Base-by-base conservation (phyloP, 2,888 invertebrate species). In the Neoitamus cyanurus region DNA sequence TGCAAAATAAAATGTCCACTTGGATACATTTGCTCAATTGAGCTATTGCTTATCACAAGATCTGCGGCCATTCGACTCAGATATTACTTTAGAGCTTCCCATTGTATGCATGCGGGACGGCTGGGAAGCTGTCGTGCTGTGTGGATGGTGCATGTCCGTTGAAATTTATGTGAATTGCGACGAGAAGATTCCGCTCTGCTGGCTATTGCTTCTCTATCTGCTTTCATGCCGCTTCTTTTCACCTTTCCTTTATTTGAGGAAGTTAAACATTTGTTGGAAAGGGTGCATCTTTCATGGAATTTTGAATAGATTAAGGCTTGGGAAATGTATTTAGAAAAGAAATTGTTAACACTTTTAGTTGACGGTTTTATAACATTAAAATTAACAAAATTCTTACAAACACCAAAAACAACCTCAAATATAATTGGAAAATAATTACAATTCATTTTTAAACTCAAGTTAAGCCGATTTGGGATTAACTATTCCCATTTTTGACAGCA, bases 1-100 rank as follows among this genome's bases (percentile, higher is more conserved):
- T 83, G 83, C 72, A 83, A 83, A 46, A 42, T 37, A 34, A 83
- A 83, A 83, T 69, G 20, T 69, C 82, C 69, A 82, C 25, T 31
- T 58, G 31, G 78, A 78, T 78, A 31, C 78, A 48, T 31, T 31
- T 31, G 42, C 58, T 58, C 78, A 78, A 78, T 77, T 77, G 42
- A 77, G 42, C 42, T 46, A 77, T 77, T 78, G 78, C 78, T 78
- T 75, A 78, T 78, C 78, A 58, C 25, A 1, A 9, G 78, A 78
- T 78, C 78, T 78, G 13, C 34, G 42, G 31, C 31, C n/a, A n/a
- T n/a, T 31, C 30, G 31, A 34, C 28, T 78, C 31, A 58, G 42
- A 77, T 77, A 77, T 37, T 77, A 25, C 25, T 77, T 46, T 28
- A 30, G 30, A 36, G 42, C 30, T 46, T 28, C 30, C 42, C 42